Base-by-base conservation (phyloP, 2,888 invertebrate species). In the Clostera curtula region DNA sequence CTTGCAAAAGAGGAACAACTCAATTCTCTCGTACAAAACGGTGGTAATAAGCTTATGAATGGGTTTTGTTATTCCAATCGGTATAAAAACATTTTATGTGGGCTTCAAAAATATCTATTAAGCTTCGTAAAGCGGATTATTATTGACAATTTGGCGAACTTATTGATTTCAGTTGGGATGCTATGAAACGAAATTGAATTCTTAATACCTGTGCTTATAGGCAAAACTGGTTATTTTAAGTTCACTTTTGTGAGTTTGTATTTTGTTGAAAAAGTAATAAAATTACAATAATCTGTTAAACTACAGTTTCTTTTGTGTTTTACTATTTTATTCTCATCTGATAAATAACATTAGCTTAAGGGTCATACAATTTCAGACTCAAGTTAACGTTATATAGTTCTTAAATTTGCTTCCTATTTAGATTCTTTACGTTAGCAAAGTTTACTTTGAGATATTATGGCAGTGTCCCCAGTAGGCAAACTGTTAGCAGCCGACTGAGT, bases 1-100 rank as follows among this genome's bases (percentile, higher is more conserved):
- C 61, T 65, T 66, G 61, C 56, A 56, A 59, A 57, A 58, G 57
- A 62, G 53, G 52, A 57, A 71, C 65, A 69, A 66, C 70, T 76
- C 69, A 69, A 70, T 76, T 67, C 63, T 64, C 53, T 56, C 51
- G 55, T 57, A 61, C 58, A 59, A 62, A 65, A 69, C 61, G 50
- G 54, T 41, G 54, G 44, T 65, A 71, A 67, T 68, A 65, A 60
- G 56, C 57, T 62, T 63, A 59, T 54, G 49, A 51, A 53, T 47
- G 49, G 39, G 54, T 54, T 59, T 49, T 50, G 50, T 49, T 45
- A 53, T 51, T 46, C 35, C 49, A 50, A 44, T 56, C 43, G 39
- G 29, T 47, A 41, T 49, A 36, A 40, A 49, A 49, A 36, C 31
- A 36, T 52, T 51, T 38, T 37, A 40, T 41, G 22, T 40, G 25